Conservation (phyloP, 2,888 invertebrate species). For the Athalia circularis region DNA sequence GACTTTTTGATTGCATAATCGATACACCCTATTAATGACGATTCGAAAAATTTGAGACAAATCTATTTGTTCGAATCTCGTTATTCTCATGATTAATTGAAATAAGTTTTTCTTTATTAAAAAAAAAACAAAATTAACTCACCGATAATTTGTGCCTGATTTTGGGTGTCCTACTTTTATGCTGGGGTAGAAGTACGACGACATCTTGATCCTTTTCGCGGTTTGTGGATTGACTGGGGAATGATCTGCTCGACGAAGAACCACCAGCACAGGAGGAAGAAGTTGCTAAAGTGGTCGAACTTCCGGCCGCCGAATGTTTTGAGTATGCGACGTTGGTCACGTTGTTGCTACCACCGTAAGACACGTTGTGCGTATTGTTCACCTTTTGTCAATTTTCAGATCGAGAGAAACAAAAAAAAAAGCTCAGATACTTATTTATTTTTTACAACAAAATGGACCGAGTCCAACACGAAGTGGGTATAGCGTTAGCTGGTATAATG, state of each 20-base stretch:
- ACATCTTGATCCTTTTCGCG: slow-evolving; percentile 67
- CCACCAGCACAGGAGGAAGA: slow-evolving; percentile 49
- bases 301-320: slow-evolving; percentile 60
- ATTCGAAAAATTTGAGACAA: too few relatives aligned
- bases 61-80: too few relatives aligned
- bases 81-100: too few relatives aligned
- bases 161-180: slow-evolving; percentile 65
- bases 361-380: slow-evolving; percentile 84
- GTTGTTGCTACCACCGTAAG: slow-evolving; percentile 78
- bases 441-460: slow-evolving; percentile 19
- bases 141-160: slow-evolving; percentile 69
- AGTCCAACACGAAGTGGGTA: slow-evolving; percentile 19
- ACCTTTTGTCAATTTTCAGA: slow-evolving; percentile 57
- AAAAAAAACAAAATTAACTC: slow-evolving; percentile 51
- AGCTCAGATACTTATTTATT: background rate
- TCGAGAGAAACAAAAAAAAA: background rate
- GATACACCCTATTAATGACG: too few relatives aligned
- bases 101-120: background rate
- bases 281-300: slow-evolving; percentile 51
- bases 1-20: background rate
- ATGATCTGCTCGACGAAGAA: slow-evolving; percentile 35
- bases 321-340: slow-evolving; percentile 77
- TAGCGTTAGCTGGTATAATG: background rate
- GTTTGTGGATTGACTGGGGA: slow-evolving; percentile 22
- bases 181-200: slow-evolving; percentile 65